Conservation (phyloP, 2,888 invertebrate genomes). For the Thumatha senex region DNA sequence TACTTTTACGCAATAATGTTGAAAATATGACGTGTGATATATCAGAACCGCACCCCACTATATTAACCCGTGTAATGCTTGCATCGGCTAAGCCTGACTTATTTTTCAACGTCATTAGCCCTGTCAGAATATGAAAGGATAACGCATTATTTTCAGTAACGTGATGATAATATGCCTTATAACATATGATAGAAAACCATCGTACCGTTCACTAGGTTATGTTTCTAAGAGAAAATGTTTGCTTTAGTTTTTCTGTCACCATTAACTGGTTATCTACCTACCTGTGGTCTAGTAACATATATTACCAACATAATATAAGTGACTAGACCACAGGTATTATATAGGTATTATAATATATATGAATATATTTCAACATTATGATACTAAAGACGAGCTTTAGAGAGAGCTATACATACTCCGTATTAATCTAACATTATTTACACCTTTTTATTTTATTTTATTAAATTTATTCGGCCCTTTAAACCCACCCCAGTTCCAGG, state of each 20-base stretch:
- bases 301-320: too few relatives aligned
- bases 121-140: slow-evolving; percentile 53
- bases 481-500: too few relatives aligned
- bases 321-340: neutral
- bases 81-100: slow-evolving; percentile 53
- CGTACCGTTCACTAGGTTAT: slow-evolving; percentile 22
- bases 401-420: too few relatives aligned
- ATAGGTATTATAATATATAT: too few relatives aligned
- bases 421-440: too few relatives aligned
- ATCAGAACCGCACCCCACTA: slow-evolving; percentile 47
- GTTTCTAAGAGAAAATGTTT: slow-evolving; percentile 22
- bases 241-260: neutral
- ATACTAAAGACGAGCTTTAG: too few relatives aligned
- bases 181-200: slow-evolving; percentile 34
- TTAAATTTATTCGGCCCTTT: too few relatives aligned
- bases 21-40: slow-evolving; percentile 51
- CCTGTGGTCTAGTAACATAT: too few relatives aligned
- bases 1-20: slow-evolving; percentile 47
- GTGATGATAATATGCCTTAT: slow-evolving; percentile 45
- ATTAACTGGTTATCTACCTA: neutral
- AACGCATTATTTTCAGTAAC: slow-evolving; percentile 50
- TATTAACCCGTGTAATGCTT: slow-evolving; percentile 43
- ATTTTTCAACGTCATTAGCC: slow-evolving; percentile 58
- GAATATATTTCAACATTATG: too few relatives aligned
- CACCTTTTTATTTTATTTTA: too few relatives aligned